These are phyloP conservation scores for Pseudoatta argentina DNA, from an alignment of 1,140 invertebrate genomes.

Conservation along the genomic window DNA sequence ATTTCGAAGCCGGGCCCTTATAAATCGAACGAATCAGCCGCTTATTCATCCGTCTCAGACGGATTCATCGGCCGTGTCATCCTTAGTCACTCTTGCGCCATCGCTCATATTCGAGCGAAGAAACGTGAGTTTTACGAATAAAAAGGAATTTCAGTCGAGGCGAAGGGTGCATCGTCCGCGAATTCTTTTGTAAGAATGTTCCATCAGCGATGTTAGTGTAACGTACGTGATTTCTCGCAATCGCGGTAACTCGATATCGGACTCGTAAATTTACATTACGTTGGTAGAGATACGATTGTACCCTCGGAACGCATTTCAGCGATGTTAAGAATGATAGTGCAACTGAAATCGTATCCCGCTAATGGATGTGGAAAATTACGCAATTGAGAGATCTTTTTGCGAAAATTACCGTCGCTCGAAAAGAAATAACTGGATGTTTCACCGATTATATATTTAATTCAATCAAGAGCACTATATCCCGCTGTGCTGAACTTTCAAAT, in stretches of 20 bases:
- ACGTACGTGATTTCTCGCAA: constrained; percentile 58
- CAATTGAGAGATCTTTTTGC: constrained; percentile 11
- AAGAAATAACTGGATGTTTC: constrained; percentile 23
- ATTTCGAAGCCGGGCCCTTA: constrained; percentile 27
- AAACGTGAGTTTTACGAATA: constrained; percentile 45
- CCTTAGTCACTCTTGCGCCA: constrained; percentile 53
- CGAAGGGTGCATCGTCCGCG: constrained; percentile 49
- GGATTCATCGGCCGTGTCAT: constrained; percentile 59
- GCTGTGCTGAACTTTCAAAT: not conserved
- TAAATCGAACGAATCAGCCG: constrained; percentile 60
- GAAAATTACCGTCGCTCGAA: constrained; percentile 13
- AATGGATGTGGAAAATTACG: constrained; percentile 22
- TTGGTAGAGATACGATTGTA: constrained; percentile 27
- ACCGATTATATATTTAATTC: constrained; percentile 31
- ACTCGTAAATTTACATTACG: constrained; percentile 61
- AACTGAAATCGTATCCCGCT: constrained; percentile 43
- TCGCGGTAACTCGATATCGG: constrained; percentile 55
- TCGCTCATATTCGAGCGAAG: constrained; percentile 37
- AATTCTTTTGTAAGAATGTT: constrained; percentile 55
- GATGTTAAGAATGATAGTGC: constrained; percentile 39
- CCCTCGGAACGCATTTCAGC: constrained; percentile 31
- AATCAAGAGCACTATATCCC: not conserved
- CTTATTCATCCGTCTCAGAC: constrained; percentile 49
- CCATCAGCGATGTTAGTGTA: constrained; percentile 3
- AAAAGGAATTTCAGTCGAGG: constrained; percentile 52